Evolutionary conservation across 37 sponge, comb jelly and placozoan genomes (phyloP), one percentile per base, ranked within the genome.

Genomic region (Beroe forskalii): DNA sequence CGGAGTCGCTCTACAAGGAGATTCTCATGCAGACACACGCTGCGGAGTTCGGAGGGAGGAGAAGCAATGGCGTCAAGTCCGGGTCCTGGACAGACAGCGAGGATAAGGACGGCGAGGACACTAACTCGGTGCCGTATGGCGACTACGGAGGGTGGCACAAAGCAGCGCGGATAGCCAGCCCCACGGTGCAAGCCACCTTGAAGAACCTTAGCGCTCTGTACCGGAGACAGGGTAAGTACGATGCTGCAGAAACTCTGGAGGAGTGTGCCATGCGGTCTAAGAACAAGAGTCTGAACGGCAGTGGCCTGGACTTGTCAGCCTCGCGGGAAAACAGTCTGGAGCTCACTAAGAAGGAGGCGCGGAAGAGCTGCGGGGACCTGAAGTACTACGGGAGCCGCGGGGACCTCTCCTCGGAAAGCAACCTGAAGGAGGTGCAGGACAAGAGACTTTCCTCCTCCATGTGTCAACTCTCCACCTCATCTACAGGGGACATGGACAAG

Each of bases 1-100:
- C 98, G 37, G 98, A 97, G 91, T 40, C 76, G 24, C 91, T 95
- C 27, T 97, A 91, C 91, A 95, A 92, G 60, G 76, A 92, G 90
- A 91, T 94, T 14, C 39, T 75, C 61, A 40, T 76, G 76, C 91
- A 91, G 44, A 76, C 91, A 2, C 91, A 91, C 32, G 63, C 63
- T 25, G 64, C 36, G 1, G 91, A 93, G 35, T 91, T 91, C 48
- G 92, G 89, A 0, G 92, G 89, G 2, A 62, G 92, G 80, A 44
- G 40, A 2, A 80, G 86, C 42, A 80, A 76, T 35, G 66, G 90
- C 23, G 67, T 62, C 35, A 90, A 90, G n/a, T 62, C 67, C 17
- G 67, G 90, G 23, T 39, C 67, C 0, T 62, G 90, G 67, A 41
- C 67, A 20, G 90, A 64, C 17, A 8, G 35, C 0, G 67, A 90